These are phyloP conservation scores for Prunella strophiata DNA, from an alignment of 2,797 vertebrate species.

Conservation along the genomic window DNA sequence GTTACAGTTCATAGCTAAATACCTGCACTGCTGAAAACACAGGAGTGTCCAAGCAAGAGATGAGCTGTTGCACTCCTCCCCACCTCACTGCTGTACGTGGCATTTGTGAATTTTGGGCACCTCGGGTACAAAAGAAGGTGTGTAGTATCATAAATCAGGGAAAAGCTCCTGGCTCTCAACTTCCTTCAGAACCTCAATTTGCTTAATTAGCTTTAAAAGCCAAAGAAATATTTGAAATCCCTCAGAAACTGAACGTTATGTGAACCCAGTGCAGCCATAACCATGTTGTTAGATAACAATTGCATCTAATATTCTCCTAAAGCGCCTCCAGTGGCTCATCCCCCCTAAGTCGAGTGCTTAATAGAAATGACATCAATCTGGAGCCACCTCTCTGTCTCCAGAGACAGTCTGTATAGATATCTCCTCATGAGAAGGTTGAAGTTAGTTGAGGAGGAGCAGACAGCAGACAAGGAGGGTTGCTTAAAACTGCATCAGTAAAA, in stretches of 20 bases:
- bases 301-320: neutral
- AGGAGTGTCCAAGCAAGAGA: neutral
- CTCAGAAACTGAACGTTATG: neutral
- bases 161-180: neutral
- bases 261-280: slow-evolving; percentile 2
- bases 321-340: neutral
- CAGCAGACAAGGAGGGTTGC: slow-evolving; percentile 13
- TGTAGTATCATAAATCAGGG: neutral
- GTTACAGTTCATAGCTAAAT: neutral
- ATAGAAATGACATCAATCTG: slow-evolving; percentile 16
- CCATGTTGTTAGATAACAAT: slow-evolving; percentile 18
- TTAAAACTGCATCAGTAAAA: slow-evolving; percentile 9
- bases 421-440: slow-evolving; percentile 13
- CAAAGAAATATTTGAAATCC: slow-evolving; percentile 20
- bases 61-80: neutral
- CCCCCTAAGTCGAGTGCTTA: neutral
- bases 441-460: slow-evolving; percentile 5
- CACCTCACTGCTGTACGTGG: rapidly evolving
- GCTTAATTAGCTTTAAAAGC: slow-evolving; percentile 23
- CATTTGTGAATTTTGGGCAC: neutral
- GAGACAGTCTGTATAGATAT: slow-evolving; percentile 24
- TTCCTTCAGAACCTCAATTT: neutral
- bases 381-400: slow-evolving; percentile 8
- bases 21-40: neutral
- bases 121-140: neutral